phyloP scores from a whole-genome alignment of 2,888 invertebrate genomes.

The Aphidoletes aphidimyza region DNA sequence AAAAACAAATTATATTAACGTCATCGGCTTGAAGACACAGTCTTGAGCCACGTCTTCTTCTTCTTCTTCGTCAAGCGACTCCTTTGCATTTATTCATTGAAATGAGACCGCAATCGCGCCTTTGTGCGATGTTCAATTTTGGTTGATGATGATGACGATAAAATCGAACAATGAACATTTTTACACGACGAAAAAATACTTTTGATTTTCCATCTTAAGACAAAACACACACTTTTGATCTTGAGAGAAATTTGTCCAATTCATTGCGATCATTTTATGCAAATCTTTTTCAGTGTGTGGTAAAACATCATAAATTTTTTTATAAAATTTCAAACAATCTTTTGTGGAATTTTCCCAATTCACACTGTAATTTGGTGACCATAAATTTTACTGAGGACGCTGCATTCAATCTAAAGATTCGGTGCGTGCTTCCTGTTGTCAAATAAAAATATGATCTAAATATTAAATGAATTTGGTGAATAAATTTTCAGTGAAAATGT shows the following conservation, averaged over 20 bases:
- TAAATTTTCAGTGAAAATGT: too few species aligned
- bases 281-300: background rate
- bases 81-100: background rate
- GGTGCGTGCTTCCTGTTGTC: conserved; percentile 10
- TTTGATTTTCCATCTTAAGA: background rate
- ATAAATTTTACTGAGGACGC: background rate
- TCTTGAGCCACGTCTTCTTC: background rate
- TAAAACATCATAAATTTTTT: background rate
- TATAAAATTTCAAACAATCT: background rate
- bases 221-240: background rate
- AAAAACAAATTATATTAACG: conserved; percentile 46
- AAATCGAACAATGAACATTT: background rate
- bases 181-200: background rate
- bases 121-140: background rate
- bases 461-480: too few species aligned
- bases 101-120: background rate
- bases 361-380: background rate
- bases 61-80: background rate
- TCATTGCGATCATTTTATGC: too few species aligned
- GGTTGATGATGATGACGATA: background rate
- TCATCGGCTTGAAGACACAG: background rate
- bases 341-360: background rate
- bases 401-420: background rate
- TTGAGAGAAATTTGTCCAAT: too few species aligned
- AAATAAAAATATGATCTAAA: too few species aligned